Evolutionary conservation across 1,140 invertebrate genomes (phyloP).

Genomic region (Nasonia longicornis): DNA sequence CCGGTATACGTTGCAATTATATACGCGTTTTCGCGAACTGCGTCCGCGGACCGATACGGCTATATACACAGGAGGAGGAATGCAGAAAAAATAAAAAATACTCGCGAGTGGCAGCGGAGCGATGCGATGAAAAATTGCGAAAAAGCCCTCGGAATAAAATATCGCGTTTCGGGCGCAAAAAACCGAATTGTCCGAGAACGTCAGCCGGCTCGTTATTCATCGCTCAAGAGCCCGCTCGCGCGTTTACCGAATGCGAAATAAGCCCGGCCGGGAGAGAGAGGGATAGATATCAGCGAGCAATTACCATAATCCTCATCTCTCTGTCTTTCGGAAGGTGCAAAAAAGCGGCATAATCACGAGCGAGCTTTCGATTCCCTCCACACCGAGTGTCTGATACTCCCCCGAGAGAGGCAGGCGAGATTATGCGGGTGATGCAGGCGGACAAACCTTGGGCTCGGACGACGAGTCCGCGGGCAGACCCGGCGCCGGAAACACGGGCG

Average conservation of each 20-base stretch:
- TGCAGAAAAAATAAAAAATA: neutral
- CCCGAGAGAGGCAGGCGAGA: neutral
- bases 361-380: neutral
- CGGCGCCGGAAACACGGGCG: constrained; percentile 63
- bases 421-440: constrained; percentile 18
- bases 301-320: neutral
- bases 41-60: neutral
- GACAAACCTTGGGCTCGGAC: constrained; percentile 61
- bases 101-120: too few relatives aligned
- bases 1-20: neutral
- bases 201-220: neutral
- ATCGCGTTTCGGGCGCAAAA: neutral
- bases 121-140: neutral
- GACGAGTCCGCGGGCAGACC: constrained; percentile 16
- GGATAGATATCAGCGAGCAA: neutral
- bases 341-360: neutral
- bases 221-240: neutral
- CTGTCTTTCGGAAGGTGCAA: neutral
- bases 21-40: neutral
- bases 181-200: neutral
- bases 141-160: neutral
- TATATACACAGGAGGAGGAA: neutral
- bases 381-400: constrained; percentile 10
- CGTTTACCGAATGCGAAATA: neutral
- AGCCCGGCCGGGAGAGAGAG: neutral